Evolutionary conservation across 2,888 invertebrate genomes (phyloP).

Genomic region (Eretmocerus hayati): DNA sequence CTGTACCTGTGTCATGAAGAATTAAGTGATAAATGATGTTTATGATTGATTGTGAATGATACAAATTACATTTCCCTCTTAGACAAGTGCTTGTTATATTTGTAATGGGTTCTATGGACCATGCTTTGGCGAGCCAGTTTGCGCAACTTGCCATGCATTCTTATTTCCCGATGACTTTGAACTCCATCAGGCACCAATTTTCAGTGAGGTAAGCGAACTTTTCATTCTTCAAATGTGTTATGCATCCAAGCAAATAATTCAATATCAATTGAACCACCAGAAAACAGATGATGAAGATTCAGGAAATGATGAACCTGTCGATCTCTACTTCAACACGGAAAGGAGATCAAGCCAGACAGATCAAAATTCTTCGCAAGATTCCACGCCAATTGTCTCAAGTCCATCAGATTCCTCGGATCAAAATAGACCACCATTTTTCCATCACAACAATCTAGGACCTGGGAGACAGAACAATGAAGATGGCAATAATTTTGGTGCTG

Average conservation of each 20-base stretch:
- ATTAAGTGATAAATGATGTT: background rate
- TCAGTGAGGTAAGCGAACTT: slow-evolving; percentile 41
- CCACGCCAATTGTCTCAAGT: slow-evolving; percentile 26
- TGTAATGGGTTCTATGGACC: slow-evolving; percentile 92
- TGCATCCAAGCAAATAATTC: background rate
- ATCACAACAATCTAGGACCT: slow-evolving; percentile 19
- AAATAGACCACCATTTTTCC: slow-evolving; percentile 21
- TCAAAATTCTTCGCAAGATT: slow-evolving; percentile 34
- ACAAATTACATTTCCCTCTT: slow-evolving; percentile 23
- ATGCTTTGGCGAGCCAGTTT: slow-evolving; percentile 84
- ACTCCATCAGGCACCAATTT: slow-evolving; percentile 46
- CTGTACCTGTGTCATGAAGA: too few relatives aligned
- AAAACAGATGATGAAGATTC: slow-evolving; percentile 86
- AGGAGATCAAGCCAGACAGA: slow-evolving; percentile 44
- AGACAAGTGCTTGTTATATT: slow-evolving; percentile 69
- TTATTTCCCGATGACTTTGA: slow-evolving; percentile 74
- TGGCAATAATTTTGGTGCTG: slow-evolving; percentile 14
- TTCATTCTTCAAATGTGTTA: background rate
- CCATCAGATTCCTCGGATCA: slow-evolving; percentile 23
- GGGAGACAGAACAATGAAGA: slow-evolving; percentile 8
- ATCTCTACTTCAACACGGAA: slow-evolving; percentile 55
- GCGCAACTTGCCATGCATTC: slow-evolving; percentile 86
- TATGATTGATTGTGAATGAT: background rate
- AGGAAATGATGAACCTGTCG: slow-evolving; percentile 89
- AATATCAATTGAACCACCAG: slow-evolving; percentile 37